Conservation (phyloP, 2,888 invertebrate genomes). For the Thymelicus sylvestris region DNA sequence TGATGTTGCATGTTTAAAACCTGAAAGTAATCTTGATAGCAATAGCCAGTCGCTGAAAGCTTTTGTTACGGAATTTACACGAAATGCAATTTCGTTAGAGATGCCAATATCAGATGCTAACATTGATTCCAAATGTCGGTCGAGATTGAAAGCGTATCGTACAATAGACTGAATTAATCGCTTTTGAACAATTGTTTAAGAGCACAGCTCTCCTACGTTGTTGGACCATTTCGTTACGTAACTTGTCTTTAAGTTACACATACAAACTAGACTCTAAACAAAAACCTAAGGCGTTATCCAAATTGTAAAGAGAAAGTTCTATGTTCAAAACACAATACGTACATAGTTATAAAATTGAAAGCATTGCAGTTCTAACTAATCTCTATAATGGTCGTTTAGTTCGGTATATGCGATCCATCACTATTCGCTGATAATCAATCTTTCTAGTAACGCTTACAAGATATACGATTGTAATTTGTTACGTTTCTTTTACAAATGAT, state of each 20-base stretch:
- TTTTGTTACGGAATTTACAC: conserved; percentile 5
- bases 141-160: conserved; percentile 19
- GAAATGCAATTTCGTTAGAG: conserved; percentile 1
- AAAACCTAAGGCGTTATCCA: conserved; percentile 48
- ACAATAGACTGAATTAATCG: conserved; percentile 28
- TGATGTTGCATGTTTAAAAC: background rate
- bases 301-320: conserved; percentile 69
- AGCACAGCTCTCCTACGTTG: conserved; percentile 27
- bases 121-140: conserved; percentile 24
- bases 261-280: conserved; percentile 27
- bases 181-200: conserved; percentile 38
- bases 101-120: conserved; percentile 23
- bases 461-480: conserved; percentile 40
- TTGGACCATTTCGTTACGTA: conserved; percentile 16
- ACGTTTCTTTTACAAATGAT: conserved; percentile 8
- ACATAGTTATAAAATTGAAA: conserved; percentile 61
- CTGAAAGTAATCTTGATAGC: conserved; percentile 9
- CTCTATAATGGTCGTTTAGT: conserved; percentile 57
- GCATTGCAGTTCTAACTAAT: conserved; percentile 60
- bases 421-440: conserved; percentile 41
- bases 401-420: conserved; percentile 61
- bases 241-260: conserved; percentile 15
- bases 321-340: conserved; percentile 57
- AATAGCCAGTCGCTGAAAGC: conserved; percentile 7
- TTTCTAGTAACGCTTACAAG: conserved; percentile 37